Evolutionary conservation across 1,140 invertebrate species (phyloP), one percentile per base, ranked within the genome.

Genomic region (Colletes latitarsis): DNA sequence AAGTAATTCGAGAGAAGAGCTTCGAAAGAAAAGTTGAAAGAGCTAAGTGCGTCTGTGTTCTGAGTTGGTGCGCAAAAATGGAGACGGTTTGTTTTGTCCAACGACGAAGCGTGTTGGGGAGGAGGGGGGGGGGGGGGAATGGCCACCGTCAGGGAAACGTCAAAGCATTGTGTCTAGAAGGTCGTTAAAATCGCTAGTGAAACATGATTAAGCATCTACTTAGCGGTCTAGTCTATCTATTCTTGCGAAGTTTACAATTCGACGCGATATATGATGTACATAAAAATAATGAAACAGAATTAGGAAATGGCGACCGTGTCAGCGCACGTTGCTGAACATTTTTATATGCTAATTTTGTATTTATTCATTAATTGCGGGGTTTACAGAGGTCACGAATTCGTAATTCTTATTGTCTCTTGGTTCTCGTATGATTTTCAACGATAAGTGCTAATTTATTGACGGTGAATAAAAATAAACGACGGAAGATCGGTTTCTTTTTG

Each of bases 361-460:
- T 91, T 92, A 92, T 91, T 89, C 76, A 90, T 92, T 90, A 87
- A 93, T 91, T 90, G 82, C 84, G 85, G 88, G 85, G 74, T 87
- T 81, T 88, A 89, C 86, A 86, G 71, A 74, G 72, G 64, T 81
- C 83, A 86, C 86, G 76, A 85, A 85, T 83, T 71, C 71, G 77
- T 88, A 88, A 87, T 89, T 91, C 80, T 86, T 79, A 82, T 83
- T 68, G 81, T 87, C 80, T 89, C 83, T 89, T 87, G 77, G 89
- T 88, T 86, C 86, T 90, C 89, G 82, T 91, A 89, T 89, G 75
- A 85, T 85, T 89, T 88, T 77, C 82, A 87, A 88, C 86, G 84
- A 86, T 89, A 87, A 91, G 87, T 92, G 90, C 92, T 93, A 92
- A 93, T 92, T 92, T 92, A 93, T 93, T 92, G 91, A 92, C 90